Evolutionary conservation across 2,113 vertebrate species (phyloP), one percentile per base, ranked within the genome.

Genomic region (Syrrhaptes paradoxus): DNA sequence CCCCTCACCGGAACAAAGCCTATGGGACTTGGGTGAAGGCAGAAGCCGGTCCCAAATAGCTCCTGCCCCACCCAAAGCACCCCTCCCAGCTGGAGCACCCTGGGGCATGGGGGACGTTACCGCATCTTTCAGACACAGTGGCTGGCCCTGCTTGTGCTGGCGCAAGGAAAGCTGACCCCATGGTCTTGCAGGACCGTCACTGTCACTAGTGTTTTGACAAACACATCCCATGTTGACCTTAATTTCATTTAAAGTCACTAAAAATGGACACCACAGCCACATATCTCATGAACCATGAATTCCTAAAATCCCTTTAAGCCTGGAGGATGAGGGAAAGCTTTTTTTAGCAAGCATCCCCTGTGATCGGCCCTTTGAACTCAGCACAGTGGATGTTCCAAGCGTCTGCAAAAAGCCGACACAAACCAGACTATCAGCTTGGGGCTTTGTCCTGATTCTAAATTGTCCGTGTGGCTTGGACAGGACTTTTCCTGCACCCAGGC

Each of bases 171-270:
- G 55, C 24, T 16, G 36, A 46, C 54, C 46, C 75, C 6, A 6
- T 29, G 46, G 45, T 46, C 65, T 58, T 78, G 63, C 59, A 86
- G n/a, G 49, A 22, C 10, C 11, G 12, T 41, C 46, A 6, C 10
- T 65, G 83, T 17, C 86, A 54, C 75, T 31, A 2, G 78, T 63
- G 61, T 62, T 96, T 58, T 85, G 63, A 79, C 45, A 92, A 95
- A 90, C 62, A 85, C 52, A 74, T 74, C 90, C 61, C 77, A 52
- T 51, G 29, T 79, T 93, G 70, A 82, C 90, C 77, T 90, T 96
- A 32, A 94, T 96, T 96, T 94, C 86, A 87, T 89, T 93, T 79
- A 87, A 93, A 87, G 92, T 87, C 93, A 96, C 62, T 94, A 95
- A 94, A 93, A 87, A 92, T 57, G 91, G 91, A 92, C 80, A 57